phyloP scores from a whole-genome alignment of 1,140 invertebrate genomes.

The Drosophila subpulchrella region DNA sequence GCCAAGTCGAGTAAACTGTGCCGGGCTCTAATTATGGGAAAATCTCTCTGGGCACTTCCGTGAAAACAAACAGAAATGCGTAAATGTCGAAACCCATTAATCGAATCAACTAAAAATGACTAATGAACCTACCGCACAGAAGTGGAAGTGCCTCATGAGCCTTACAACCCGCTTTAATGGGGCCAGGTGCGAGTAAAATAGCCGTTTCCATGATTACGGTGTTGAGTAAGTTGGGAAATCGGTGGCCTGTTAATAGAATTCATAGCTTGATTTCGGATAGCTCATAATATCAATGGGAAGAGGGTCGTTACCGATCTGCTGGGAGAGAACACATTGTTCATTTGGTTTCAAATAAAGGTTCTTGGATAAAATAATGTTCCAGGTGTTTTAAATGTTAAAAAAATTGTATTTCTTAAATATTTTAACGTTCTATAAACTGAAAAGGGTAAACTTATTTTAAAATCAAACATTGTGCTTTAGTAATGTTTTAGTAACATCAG shows the following conservation, averaged over 20 bases:
- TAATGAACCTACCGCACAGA: conserved; percentile 54
- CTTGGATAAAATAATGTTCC: too few species aligned
- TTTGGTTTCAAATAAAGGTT: too few species aligned
- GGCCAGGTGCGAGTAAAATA: conserved; percentile 20
- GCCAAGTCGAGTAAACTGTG: conserved; percentile 58
- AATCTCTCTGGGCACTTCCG: conserved; percentile 71
- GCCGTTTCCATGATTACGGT: conserved; percentile 15
- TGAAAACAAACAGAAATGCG: conserved; percentile 70
- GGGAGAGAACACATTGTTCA: neutral
- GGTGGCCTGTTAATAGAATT: conserved; percentile 20
- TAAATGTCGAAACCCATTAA: conserved; percentile 78
- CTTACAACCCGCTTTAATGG: conserved; percentile 28
- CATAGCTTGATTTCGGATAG: conserved; percentile 1
- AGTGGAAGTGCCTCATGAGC: conserved; percentile 50
- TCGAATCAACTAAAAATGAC: conserved; percentile 78
- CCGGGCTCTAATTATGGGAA: conserved; percentile 75
- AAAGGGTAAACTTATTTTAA: neutral
- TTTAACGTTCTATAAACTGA: too few species aligned
- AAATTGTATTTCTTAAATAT: neutral
- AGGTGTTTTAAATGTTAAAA: too few species aligned
- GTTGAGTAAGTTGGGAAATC: conserved; percentile 14
- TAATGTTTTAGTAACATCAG: too few species aligned
- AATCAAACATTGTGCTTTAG: too few species aligned
- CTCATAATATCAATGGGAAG: neutral
- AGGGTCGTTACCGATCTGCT: neutral